These are phyloP conservation scores for Latrodectus geometricus DNA, from an alignment of 1,140 invertebrate species.

Conservation along the genomic window DNA sequence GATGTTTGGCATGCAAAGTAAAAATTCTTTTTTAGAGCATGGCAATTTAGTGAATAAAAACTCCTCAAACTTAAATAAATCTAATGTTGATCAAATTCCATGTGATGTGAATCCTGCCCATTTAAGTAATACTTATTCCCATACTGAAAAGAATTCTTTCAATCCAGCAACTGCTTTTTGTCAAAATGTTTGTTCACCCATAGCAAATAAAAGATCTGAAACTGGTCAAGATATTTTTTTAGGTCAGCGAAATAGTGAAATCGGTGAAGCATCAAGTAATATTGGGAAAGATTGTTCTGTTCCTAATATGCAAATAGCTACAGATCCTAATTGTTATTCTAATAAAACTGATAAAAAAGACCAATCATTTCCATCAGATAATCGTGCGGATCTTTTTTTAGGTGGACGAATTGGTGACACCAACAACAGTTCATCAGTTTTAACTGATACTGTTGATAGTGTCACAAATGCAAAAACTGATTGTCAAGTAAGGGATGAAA, in stretches of 20 bases:
- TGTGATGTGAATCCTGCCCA: constrained; percentile 20
- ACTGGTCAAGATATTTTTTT: constrained; percentile 46
- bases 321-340: not conserved
- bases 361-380: not conserved
- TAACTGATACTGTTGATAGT: constrained; percentile 2
- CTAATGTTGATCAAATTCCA: constrained; percentile 12
- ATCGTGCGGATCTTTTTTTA: constrained; percentile 46
- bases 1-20: constrained; percentile 29
- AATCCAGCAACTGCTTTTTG: not conserved
- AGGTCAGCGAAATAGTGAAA: constrained; percentile 56
- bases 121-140: constrained; percentile 8
- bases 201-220: constrained; percentile 23
- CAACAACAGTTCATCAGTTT: constrained; percentile 21
- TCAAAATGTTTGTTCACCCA: not conserved
- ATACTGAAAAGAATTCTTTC: constrained; percentile 1
- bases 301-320: not conserved
- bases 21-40: constrained; percentile 57
- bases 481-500: not conserved
- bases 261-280: not conserved
- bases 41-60: constrained; percentile 52
- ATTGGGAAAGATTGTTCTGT: not conserved
- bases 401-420: constrained; percentile 35
- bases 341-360: not conserved
- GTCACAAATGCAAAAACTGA: constrained; percentile 9
- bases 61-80: constrained; percentile 42